Conservation (phyloP, 2,797 vertebrate genomes). For the Acanthis flammea region DNA sequence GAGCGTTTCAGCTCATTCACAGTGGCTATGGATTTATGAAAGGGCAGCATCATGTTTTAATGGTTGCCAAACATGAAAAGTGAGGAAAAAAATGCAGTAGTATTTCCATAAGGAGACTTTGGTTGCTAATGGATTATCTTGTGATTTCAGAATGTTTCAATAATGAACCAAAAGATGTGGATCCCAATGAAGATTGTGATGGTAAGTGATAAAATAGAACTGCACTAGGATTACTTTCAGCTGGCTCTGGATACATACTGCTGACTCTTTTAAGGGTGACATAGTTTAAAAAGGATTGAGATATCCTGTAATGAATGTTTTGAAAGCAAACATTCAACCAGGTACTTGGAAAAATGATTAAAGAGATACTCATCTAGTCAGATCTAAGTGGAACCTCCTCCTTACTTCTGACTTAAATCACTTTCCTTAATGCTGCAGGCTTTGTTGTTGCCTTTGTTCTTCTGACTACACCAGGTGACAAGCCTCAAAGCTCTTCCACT, state of each 20-base stretch:
- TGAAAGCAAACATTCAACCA: background rate
- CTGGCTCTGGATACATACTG: background rate
- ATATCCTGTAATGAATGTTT: background rate
- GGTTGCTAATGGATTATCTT: background rate
- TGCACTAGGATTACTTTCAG: background rate
- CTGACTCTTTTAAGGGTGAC: background rate
- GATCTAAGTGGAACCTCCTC: background rate
- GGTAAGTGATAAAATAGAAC: conserved; percentile 74
- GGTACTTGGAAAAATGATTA: background rate
- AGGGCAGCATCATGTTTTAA: background rate
- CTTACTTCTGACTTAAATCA: background rate
- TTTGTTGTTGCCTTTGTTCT: background rate
- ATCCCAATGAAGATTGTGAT: conserved; percentile 82
- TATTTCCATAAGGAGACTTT: background rate
- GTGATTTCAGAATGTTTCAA: conserved; percentile 85
- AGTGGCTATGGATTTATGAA: background rate
- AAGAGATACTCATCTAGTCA: background rate
- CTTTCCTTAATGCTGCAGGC: background rate
- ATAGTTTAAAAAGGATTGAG: background rate
- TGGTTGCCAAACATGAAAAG: background rate
- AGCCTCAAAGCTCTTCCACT: background rate
- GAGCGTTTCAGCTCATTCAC: background rate
- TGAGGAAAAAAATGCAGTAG: background rate
- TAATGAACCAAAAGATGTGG: conserved; percentile 86
- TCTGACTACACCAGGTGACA: background rate